A percentile compares a stretch with the other conserved stretches of the same genome.
Evolutionary conservation across 2,797 vertebrate species (phyloP).

Genomic region (Ara ararauna): DNA sequence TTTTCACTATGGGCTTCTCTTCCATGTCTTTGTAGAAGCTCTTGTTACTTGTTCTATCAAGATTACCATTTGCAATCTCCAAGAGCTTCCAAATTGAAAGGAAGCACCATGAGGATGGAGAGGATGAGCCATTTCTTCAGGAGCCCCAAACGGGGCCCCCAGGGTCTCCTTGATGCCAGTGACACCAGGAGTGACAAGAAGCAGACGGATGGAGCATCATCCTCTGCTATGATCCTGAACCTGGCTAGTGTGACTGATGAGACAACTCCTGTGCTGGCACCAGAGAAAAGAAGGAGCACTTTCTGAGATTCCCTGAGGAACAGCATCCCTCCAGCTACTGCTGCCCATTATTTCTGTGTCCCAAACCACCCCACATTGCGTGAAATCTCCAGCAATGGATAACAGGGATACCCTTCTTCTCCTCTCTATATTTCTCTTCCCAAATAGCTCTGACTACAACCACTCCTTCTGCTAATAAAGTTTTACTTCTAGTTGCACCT

Average conservation of each 20-base stretch:
- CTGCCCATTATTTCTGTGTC: background rate
- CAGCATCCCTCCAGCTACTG: background rate
- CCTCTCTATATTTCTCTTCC: background rate
- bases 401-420: background rate
- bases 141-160: background rate
- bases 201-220: background rate
- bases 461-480: background rate
- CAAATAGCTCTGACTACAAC: background rate
- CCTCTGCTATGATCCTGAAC: background rate
- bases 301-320: background rate
- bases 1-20: background rate
- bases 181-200: background rate
- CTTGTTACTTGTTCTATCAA: background rate
- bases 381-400: background rate
- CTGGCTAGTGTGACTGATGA: background rate
- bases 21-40: background rate
- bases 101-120: background rate
- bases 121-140: background rate
- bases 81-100: background rate
- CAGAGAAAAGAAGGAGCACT: background rate
- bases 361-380: background rate
- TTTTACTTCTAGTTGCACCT: background rate
- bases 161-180: background rate
- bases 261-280: background rate
- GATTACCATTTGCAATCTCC: background rate